A percentile compares a stretch with the other conserved stretches of the same genome.
phyloP scores from a whole-genome alignment of 2,113 vertebrate genomes.

The Notothenia coriiceps region DNA sequence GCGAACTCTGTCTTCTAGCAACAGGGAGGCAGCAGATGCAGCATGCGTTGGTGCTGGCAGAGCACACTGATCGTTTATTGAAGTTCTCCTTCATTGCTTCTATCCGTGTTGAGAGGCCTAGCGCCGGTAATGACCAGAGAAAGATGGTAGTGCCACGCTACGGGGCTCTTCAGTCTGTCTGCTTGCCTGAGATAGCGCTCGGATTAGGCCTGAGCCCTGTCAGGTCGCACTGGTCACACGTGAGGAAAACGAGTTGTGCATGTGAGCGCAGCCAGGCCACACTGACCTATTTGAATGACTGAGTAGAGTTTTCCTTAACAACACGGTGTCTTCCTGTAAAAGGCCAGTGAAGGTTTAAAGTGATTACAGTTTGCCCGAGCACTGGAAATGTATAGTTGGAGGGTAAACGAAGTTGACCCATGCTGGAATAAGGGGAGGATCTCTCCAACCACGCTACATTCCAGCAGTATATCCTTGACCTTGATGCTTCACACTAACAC shows the following conservation, averaged over 20 bases:
- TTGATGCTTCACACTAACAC: conserved; percentile 49
- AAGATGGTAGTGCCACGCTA: conserved; percentile 72
- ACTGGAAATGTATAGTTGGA: background rate
- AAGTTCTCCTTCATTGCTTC: conserved; percentile 77
- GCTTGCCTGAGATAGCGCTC: conserved; percentile 67
- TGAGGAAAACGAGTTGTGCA: conserved; percentile 30
- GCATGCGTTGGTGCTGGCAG: conserved; percentile 61
- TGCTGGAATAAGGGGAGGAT: conserved; percentile 32
- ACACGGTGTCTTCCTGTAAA: conserved; percentile 29
- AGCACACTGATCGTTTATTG: conserved; percentile 77
- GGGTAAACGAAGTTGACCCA: conserved; percentile 25
- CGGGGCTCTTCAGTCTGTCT: conserved; percentile 64
- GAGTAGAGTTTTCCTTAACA: conserved; percentile 45
- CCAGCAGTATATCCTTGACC: conserved; percentile 57
- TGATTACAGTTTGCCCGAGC: conserved; percentile 29
- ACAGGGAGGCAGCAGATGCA: conserved; percentile 56
- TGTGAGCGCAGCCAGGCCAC: conserved; percentile 43
- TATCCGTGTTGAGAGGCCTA: conserved; percentile 64
- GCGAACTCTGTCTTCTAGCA: conserved; percentile 41
- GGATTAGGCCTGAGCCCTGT: conserved; percentile 65
- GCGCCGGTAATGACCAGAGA: conserved; percentile 72
- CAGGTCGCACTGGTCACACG: conserved; percentile 66
- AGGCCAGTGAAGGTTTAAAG: conserved; percentile 20
- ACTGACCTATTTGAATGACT: conserved; percentile 53
- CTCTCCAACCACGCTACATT: conserved; percentile 16